These are phyloP conservation scores for Percopsis omiscomaycus DNA, from an alignment of 2,797 vertebrate genomes.

Conservation along the genomic window DNA sequence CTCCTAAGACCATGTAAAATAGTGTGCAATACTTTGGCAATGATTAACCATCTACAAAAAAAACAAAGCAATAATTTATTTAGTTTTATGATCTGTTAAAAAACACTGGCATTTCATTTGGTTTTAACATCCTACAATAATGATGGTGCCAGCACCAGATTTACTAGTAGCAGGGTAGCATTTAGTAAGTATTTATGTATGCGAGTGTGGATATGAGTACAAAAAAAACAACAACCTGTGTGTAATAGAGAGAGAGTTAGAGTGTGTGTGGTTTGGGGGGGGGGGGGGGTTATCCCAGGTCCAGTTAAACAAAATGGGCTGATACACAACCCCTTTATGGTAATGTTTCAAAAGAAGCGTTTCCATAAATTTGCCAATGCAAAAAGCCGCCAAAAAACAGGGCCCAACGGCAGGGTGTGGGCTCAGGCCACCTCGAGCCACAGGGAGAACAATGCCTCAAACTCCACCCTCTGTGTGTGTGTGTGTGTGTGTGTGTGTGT, in stretches of 20 bases:
- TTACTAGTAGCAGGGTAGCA: background rate
- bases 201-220: background rate
- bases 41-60: too few species aligned
- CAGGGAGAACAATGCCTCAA: slow-evolving; percentile 60
- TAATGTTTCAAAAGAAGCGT: slow-evolving; percentile 38
- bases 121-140: too few species aligned
- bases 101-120: too few species aligned
- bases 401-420: slow-evolving; percentile 58
- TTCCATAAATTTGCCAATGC: too few species aligned
- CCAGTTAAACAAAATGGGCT: slow-evolving; percentile 26
- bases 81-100: too few species aligned
- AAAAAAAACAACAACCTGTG: background rate
- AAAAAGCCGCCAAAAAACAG: slow-evolving; percentile 75
- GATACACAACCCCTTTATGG: slow-evolving; percentile 20
- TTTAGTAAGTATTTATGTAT: background rate
- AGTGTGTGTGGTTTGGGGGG: slow-evolving; percentile 6
- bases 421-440: slow-evolving; percentile 76
- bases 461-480: slow-evolving; percentile 56
- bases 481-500: slow-evolving; percentile 8
- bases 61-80: too few species aligned
- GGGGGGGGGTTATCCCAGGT: slow-evolving; percentile 18
- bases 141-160: background rate
- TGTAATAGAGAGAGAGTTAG: background rate
- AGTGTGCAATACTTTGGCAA: too few species aligned
- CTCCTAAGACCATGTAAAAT: too few species aligned